Conservation (phyloP, 1,140 invertebrate genomes). For the Hydropsyche tenuis region DNA sequence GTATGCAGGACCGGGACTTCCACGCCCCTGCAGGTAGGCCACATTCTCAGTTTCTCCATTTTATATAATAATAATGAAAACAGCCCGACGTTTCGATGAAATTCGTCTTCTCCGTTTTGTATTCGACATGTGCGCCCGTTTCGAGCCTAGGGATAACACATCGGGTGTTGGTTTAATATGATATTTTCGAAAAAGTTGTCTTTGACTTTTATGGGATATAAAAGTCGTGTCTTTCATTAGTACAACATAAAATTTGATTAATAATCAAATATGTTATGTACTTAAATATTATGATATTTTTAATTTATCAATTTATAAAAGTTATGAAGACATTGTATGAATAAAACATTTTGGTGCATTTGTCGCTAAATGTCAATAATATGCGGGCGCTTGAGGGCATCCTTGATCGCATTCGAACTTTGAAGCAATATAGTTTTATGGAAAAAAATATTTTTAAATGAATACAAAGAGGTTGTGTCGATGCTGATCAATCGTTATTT, state of each 20-base stretch:
- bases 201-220: too few species aligned
- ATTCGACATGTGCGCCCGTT: slow-evolving; percentile 35
- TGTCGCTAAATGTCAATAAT: too few species aligned
- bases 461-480: slow-evolving; percentile 46
- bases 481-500: slow-evolving; percentile 36
- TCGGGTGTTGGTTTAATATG: too few species aligned
- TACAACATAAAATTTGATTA: too few species aligned
- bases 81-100: slow-evolving; percentile 45
- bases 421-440: slow-evolving; percentile 46
- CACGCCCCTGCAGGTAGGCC: slow-evolving; percentile 4
- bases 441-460: slow-evolving; percentile 47
- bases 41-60: slow-evolving; percentile 48
- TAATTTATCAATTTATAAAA: too few species aligned
- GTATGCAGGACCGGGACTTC: slow-evolving; percentile 46
- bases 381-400: neutral
- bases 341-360: neutral
- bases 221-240: too few species aligned
- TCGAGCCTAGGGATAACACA: slow-evolving; percentile 9
- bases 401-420: slow-evolving; percentile 26
- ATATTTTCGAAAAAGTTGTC: too few species aligned
- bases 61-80: slow-evolving; percentile 51
- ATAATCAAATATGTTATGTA: too few species aligned
- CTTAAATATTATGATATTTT: too few species aligned
- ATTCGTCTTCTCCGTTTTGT: slow-evolving; percentile 45
- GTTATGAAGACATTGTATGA: too few species aligned